phyloP scores from a whole-genome alignment of 2,797 vertebrate species.

The Lemur catta region DNA sequence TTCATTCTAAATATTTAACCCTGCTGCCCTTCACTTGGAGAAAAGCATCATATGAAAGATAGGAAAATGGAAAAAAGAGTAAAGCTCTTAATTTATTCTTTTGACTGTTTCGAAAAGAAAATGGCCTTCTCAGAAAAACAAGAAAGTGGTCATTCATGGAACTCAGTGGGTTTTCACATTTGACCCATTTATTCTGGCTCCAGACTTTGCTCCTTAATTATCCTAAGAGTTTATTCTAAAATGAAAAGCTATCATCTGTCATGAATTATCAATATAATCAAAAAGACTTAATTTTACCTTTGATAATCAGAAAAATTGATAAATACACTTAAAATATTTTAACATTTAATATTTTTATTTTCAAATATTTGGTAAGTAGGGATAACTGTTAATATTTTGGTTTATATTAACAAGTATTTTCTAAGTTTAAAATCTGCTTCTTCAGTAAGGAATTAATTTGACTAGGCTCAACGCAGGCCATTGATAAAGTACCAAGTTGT shows the following conservation, averaged over 20 bases:
- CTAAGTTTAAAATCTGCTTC: not conserved
- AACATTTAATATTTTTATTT: not conserved
- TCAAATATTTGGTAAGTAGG: not conserved
- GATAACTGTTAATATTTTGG: not conserved
- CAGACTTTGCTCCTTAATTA: not conserved
- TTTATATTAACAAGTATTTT: not conserved
- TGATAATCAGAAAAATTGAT: not conserved
- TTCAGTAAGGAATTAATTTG: not conserved
- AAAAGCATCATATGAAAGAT: not conserved
- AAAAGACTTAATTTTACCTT: not conserved
- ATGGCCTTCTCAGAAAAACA: not conserved
- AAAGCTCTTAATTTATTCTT: not conserved
- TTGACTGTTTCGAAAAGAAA: not conserved
- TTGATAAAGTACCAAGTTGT: not conserved
- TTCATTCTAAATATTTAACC: slow-evolving; percentile 50
- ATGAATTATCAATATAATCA: not conserved
- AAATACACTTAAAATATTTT: not conserved
- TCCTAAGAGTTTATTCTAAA: not conserved
- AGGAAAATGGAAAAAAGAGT: not conserved
- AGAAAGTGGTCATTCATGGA: not conserved
- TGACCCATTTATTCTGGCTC: not conserved
- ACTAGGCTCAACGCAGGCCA: not conserved
- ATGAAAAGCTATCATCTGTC: not conserved
- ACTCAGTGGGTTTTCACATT: not conserved
- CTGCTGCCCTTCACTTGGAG: slow-evolving; percentile 4